A percentile compares a stretch with the other conserved stretches of the same genome.
Evolutionary conservation across 2,888 invertebrate species (phyloP).

Genomic region (Drosophila tanythrix): DNA sequence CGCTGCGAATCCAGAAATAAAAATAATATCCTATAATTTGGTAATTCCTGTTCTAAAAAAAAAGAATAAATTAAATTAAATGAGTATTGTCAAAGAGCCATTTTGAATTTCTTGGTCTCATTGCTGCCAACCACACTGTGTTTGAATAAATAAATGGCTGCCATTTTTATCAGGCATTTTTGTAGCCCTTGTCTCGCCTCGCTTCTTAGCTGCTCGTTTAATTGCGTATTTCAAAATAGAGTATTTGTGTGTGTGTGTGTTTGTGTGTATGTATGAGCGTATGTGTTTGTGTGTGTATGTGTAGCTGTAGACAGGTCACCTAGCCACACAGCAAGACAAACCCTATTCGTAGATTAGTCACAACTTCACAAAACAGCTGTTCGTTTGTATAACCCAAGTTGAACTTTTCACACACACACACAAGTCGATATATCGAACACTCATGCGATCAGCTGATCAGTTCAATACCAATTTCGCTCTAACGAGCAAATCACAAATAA

Average conservation of each 20-base stretch:
- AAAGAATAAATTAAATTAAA: background rate
- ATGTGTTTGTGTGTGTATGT: background rate
- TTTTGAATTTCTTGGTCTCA: background rate
- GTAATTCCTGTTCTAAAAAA: background rate
- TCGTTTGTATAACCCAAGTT: constrained; percentile 29
- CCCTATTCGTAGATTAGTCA: constrained; percentile 48
- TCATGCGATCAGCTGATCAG: constrained; percentile 71
- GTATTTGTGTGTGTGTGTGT: background rate
- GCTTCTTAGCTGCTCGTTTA: constrained; percentile 24
- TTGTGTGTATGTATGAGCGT: background rate
- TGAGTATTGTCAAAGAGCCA: background rate
- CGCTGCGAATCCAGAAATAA: too few relatives aligned
- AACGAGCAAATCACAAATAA: constrained; percentile 41
- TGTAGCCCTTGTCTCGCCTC: background rate
- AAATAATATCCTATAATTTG: background rate
- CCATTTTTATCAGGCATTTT: constrained; percentile 37
- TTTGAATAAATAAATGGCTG: constrained; percentile 21
- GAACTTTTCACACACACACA: constrained; percentile 8
- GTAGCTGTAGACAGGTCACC: constrained; percentile 31
- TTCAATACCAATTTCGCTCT: constrained; percentile 45
- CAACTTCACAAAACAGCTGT: constrained; percentile 48
- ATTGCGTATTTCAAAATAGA: constrained; percentile 5
- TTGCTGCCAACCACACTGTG: background rate
- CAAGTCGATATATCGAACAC: constrained; percentile 4
- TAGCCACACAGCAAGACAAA: constrained; percentile 8